phyloP scores from a whole-genome alignment of 2,113 vertebrate genomes.

The Brachyhypopomus gauderio region DNA sequence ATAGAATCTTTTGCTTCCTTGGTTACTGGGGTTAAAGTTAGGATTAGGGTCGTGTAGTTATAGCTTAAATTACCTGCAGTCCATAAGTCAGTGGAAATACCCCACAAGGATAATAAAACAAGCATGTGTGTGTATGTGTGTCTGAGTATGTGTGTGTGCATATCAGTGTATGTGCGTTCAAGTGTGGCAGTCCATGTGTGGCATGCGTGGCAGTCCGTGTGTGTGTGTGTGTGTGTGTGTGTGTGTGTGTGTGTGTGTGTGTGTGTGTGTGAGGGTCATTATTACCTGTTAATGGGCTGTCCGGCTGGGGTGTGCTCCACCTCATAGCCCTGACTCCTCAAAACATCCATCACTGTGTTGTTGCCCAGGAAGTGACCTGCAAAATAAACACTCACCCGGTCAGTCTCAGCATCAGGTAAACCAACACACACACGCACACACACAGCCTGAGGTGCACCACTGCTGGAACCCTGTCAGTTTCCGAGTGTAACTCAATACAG shows the following conservation, averaged over 20 bases:
- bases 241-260: background rate
- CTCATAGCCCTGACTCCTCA: constrained; percentile 82
- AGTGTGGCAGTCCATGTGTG: background rate
- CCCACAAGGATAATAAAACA: too few relatives aligned
- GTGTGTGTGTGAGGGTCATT: constrained; percentile 21
- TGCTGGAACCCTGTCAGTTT: background rate
- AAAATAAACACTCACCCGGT: constrained; percentile 60
- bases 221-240: background rate
- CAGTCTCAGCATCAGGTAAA: constrained; percentile 27
- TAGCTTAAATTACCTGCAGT: too few relatives aligned
- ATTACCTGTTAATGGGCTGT: constrained; percentile 81
- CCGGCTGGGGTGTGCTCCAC: constrained; percentile 86
- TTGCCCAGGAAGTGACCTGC: constrained; percentile 93
- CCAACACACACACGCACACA: constrained; percentile 12
- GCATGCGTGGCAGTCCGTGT: background rate
- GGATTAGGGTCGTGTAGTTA: too few relatives aligned
- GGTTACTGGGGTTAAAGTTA: too few relatives aligned
- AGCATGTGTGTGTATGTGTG: too few relatives aligned
- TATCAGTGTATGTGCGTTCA: background rate
- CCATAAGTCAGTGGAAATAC: too few relatives aligned
- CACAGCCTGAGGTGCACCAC: constrained; percentile 12
- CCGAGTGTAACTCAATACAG: constrained; percentile 36
- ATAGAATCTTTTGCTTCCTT: too few relatives aligned
- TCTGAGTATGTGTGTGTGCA: background rate
- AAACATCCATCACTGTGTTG: constrained; percentile 88